Percentiles rank a stretch among this genome's conserved stretches.
Conservation (phyloP, 2,113 vertebrate species). For the Hippocampus zosterae region DNA sequence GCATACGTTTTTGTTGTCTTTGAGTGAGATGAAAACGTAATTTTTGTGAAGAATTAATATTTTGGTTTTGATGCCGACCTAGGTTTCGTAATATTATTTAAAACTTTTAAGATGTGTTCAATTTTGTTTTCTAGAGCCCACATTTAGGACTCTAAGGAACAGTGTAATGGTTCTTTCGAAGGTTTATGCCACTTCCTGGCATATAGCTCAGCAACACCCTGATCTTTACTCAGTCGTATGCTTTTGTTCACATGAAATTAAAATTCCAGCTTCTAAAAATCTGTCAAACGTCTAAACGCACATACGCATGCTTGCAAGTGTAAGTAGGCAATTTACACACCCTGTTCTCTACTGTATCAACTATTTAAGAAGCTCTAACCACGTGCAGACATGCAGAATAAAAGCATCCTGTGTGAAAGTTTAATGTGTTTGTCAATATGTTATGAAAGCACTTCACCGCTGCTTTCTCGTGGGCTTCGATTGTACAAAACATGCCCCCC, state of each 20-base stretch:
- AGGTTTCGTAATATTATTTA: too few relatives aligned
- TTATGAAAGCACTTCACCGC: not conserved
- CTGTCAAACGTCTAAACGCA: not conserved
- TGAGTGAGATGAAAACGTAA: too few relatives aligned
- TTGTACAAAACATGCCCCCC: not conserved
- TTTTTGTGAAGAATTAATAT: too few relatives aligned
- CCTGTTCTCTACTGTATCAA: not conserved
- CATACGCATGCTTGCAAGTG: not conserved
- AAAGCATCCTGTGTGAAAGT: not conserved
- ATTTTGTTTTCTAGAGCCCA: too few relatives aligned
- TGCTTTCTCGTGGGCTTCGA: not conserved
- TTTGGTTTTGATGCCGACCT: too few relatives aligned
- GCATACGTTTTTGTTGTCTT: too few relatives aligned
- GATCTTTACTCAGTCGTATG: not conserved
- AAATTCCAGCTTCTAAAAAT: not conserved
- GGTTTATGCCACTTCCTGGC: too few relatives aligned
- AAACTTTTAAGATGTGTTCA: too few relatives aligned
- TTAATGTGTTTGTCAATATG: slow-evolving; percentile 3
- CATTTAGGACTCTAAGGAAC: too few relatives aligned
- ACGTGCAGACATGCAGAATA: not conserved
- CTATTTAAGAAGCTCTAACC: not conserved
- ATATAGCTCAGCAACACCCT: not conserved
- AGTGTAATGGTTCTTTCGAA: too few relatives aligned
- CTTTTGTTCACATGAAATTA: not conserved
- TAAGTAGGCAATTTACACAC: not conserved